These are phyloP conservation scores for Dasypogon diadema DNA, from an alignment of 2,888 invertebrate genomes.

Conservation along the genomic window DNA sequence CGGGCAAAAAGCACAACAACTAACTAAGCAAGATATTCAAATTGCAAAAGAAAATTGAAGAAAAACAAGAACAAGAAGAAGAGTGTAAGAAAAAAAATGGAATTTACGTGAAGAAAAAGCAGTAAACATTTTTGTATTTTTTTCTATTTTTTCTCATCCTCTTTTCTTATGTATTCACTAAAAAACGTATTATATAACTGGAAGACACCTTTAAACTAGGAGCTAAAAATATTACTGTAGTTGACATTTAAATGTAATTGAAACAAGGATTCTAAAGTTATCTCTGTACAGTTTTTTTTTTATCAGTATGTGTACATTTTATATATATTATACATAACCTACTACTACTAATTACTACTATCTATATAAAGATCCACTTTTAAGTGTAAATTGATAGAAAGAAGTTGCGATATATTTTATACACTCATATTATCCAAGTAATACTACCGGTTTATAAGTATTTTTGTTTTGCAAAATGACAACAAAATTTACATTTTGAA, in stretches of 20 bases:
- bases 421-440: slow-evolving; percentile 35
- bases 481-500: background rate
- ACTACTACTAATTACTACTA: slow-evolving; percentile 28
- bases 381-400: slow-evolving; percentile 13
- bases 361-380: slow-evolving; percentile 16
- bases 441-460: slow-evolving; percentile 25
- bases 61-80: too few species aligned
- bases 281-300: slow-evolving; percentile 2
- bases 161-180: slow-evolving; percentile 11
- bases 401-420: slow-evolving; percentile 44
- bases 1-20: background rate
- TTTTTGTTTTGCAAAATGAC: background rate
- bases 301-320: slow-evolving; percentile 36
- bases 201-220: background rate
- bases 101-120: background rate
- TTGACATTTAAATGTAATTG: slow-evolving; percentile 36
- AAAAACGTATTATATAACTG: background rate
- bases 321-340: slow-evolving; percentile 32
- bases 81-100: background rate
- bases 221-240: slow-evolving; percentile 20
- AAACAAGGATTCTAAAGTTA: slow-evolving; percentile 31
- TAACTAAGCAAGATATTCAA: slow-evolving; percentile 17
- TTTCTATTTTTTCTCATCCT: background rate
- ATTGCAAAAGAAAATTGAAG: slow-evolving; percentile 3
- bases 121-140: slow-evolving; percentile 3